These are phyloP conservation scores for Fratercula arctica DNA, from an alignment of 2,797 vertebrate species.

Conservation along the genomic window DNA sequence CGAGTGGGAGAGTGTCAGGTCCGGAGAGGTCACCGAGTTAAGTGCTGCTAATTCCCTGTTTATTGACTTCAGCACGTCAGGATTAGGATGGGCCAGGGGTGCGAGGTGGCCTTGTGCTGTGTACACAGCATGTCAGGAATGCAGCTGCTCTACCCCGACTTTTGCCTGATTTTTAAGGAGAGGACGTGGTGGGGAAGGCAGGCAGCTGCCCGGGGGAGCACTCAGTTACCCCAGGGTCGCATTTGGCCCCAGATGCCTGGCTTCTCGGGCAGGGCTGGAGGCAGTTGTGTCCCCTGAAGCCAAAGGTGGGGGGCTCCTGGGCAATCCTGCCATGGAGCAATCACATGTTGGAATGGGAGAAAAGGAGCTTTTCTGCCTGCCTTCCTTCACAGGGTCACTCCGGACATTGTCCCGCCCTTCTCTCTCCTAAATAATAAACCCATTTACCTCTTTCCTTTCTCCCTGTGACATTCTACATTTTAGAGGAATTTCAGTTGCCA, in stretches of 20 bases:
- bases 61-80: slow-evolving; percentile 10
- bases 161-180: neutral
- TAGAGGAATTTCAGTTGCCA: neutral
- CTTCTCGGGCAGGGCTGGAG: neutral
- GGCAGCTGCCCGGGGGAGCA: neutral
- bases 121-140: neutral
- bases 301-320: neutral
- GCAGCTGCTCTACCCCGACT: neutral
- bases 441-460: neutral
- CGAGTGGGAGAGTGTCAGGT: neutral
- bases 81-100: neutral
- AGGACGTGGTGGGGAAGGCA: neutral
- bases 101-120: neutral
- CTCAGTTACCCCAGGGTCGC: neutral
- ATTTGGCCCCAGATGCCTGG: neutral
- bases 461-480: neutral
- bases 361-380: neutral
- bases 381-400: neutral
- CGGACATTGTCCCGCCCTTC: neutral
- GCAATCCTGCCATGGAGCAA: neutral
- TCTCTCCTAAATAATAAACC: neutral
- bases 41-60: slow-evolving; percentile 32
- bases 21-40: neutral
- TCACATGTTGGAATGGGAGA: neutral
- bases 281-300: neutral